Base-by-base conservation (phyloP, 2,888 invertebrate species). In the Phengaris alcon region DNA sequence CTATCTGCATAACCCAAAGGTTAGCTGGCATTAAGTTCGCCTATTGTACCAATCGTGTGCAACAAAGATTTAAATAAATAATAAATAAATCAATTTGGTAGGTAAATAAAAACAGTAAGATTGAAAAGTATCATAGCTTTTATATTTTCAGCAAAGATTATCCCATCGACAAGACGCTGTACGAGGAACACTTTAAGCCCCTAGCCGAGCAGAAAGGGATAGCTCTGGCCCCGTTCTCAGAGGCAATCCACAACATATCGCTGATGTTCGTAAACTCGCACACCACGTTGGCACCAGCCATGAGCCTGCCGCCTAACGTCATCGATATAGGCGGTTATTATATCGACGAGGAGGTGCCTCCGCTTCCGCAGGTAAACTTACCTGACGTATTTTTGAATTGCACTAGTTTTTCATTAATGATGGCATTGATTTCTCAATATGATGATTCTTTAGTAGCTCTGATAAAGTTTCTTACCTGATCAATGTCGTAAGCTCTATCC, bases 301-400 rank as follows among this genome's bases (percentile, higher is more conserved):
- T 72, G 72, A 72, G 72, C 13, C 72, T 72, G 35, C 72, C 72
- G 3, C 72, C 72, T 6, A 72, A 52, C 35, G 72, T 72, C 12
- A 76, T 90, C 0, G 84, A 86, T 3, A 83, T 90, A 0, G 90
- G 83, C 2, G 90, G 90, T 0, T 90, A 85, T 69, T 89, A 90
- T 76, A 87, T 89, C 3, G 83, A 85, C 2, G 85, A 87, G 4
- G 77, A 81, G 0, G 76, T 80, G 0, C 81, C 84, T 0, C 82
- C 86, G 0, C 76, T 90, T 13, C 89, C 90, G 0, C 84, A 89
- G 86, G 90, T 90, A 81, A 54, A 35, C 59, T 59, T 59, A 9
- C 59, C 35, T 4, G 2, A 35, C 4, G 3, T 35, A 3, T 35
- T 35, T 35, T 35, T 35, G 4, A 35, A 35, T 22, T 35, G 35